Percentiles rank a stretch among this genome's conserved stretches.
Conservation (phyloP, 1,140 invertebrate genomes). For the Formica selysi region DNA sequence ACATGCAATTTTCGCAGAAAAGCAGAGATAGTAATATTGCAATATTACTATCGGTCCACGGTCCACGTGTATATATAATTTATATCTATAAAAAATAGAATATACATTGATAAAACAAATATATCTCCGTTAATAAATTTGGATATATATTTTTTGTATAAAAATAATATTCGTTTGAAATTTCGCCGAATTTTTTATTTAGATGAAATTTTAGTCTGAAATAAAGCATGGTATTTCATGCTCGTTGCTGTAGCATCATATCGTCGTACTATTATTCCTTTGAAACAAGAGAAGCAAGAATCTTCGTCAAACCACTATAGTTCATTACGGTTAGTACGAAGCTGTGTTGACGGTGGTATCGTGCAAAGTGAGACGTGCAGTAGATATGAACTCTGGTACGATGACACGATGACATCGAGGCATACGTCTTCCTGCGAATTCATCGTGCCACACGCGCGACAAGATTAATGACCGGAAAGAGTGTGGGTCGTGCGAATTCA, state of each 20-base stretch:
- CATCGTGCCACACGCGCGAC: conserved; percentile 58
- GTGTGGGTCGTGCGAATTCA: conserved; percentile 69
- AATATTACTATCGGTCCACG: not conserved
- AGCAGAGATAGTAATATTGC: not conserved
- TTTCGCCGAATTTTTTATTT: not conserved
- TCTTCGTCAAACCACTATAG: conserved; percentile 36
- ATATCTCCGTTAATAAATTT: not conserved
- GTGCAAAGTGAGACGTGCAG: conserved; percentile 47
- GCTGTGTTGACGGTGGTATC: conserved; percentile 35
- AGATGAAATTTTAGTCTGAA: not conserved
- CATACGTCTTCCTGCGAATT: conserved; percentile 70
- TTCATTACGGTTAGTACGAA: conserved; percentile 42
- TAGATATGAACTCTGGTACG: conserved; percentile 52
- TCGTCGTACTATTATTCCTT: not conserved
- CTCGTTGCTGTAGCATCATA: not conserved
- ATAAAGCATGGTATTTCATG: conserved; percentile 12
- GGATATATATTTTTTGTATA: no score
- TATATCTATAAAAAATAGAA: not conserved
- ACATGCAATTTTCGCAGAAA: conserved; percentile 31
- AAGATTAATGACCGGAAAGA: conserved; percentile 78
- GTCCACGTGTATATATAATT: not conserved
- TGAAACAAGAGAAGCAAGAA: conserved; percentile 30
- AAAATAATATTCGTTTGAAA: conserved; percentile 20
- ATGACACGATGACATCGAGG: conserved; percentile 54
- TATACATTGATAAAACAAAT: not conserved